Conservation (phyloP, 2,797 vertebrate genomes). For the Semaprochilodus insignis region DNA sequence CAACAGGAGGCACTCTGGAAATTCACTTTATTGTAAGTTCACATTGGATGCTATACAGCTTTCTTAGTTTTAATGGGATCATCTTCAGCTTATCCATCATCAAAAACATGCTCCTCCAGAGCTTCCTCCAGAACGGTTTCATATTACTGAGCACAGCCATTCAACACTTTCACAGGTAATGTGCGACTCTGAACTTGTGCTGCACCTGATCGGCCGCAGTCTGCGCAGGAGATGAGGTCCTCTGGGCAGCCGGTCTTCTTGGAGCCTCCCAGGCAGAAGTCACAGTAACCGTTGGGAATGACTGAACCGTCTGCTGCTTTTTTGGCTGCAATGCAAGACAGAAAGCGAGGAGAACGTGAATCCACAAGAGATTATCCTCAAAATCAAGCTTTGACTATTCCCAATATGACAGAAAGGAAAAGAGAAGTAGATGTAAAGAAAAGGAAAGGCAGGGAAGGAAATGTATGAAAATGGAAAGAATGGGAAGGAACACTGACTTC, state of each 20-base stretch:
- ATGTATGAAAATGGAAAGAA: background rate
- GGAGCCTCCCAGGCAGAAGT: slow-evolving; percentile 94
- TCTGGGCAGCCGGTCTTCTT: slow-evolving; percentile 96
- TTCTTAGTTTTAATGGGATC: no score
- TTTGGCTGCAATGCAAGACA: slow-evolving; percentile 79
- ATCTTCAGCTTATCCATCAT: no score
- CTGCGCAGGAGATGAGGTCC: slow-evolving; percentile 95
- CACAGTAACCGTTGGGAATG: slow-evolving; percentile 94
- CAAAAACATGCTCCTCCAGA: no score
- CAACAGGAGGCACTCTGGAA: no score
- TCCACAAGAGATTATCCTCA: background rate
- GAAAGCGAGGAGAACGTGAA: slow-evolving; percentile 22
- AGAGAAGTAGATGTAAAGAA: background rate
- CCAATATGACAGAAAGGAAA: background rate
- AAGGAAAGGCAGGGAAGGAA: background rate
- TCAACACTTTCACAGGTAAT: no score
- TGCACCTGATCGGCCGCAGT: slow-evolving; percentile 92
- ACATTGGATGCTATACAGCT: no score
- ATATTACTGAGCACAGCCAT: no score
- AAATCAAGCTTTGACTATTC: background rate
- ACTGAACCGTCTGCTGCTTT: slow-evolving; percentile 92
- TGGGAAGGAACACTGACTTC: slow-evolving; percentile 32
- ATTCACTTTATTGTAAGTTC: no score
- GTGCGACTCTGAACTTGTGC: background rate
- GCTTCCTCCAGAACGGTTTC: no score